Conservation (phyloP, 2,888 invertebrate genomes). For the Herminia tarsipennalis region DNA sequence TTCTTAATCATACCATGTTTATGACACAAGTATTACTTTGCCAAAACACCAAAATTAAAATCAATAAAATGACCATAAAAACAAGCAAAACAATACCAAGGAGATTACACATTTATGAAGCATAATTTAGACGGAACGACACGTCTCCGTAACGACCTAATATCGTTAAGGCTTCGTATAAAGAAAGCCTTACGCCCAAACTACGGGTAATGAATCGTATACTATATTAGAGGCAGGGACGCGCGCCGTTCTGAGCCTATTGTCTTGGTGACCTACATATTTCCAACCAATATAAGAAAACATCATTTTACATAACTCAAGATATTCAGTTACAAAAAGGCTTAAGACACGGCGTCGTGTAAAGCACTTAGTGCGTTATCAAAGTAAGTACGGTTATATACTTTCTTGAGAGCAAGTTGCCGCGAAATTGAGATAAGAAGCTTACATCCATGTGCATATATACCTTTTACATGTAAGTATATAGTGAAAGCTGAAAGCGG, state of each 20-base stretch:
- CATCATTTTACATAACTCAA: constrained; percentile 44
- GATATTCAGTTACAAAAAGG: constrained; percentile 33
- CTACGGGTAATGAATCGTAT: constrained; percentile 64
- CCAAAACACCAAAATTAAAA: constrained; percentile 34
- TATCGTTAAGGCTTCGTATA: constrained; percentile 50
- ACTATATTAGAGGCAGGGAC: constrained; percentile 51
- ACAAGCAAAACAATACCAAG: constrained; percentile 43
- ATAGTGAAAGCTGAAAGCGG: constrained; percentile 4
- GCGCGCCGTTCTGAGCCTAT: constrained; percentile 59
- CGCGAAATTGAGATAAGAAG: constrained; percentile 22
- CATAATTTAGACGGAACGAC: constrained; percentile 45
- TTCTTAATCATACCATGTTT: no score
- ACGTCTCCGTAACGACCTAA: constrained; percentile 45
- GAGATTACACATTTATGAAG: constrained; percentile 47
- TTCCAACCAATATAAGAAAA: constrained; percentile 57
- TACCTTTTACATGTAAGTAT: background rate
- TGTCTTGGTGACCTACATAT: constrained; percentile 79
- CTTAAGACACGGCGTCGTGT: constrained; percentile 19
- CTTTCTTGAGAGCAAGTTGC: constrained; percentile 11
- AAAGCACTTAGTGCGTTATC: constrained; percentile 22
- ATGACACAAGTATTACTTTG: no score
- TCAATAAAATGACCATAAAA: constrained; percentile 35
- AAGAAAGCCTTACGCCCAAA: constrained; percentile 53
- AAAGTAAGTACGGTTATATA: constrained; percentile 8
- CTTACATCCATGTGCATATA: constrained; percentile 2